Conservation (phyloP, 1,140 invertebrate species). For the Psilanteris sp. region DNA sequence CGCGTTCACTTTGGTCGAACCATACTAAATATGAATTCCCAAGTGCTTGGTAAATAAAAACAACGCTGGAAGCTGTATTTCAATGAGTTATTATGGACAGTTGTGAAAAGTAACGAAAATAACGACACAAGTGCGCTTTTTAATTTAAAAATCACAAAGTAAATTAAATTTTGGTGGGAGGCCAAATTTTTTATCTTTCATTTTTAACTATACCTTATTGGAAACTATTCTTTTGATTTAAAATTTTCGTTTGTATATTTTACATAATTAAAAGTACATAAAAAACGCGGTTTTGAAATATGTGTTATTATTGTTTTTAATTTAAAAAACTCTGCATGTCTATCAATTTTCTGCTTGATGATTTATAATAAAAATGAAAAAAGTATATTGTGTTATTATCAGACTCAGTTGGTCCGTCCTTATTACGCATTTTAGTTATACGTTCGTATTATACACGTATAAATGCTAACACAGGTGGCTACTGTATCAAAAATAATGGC, state of each 20-base stretch:
- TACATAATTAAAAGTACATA: too few relatives aligned
- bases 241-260: too few relatives aligned
- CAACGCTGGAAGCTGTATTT: slow-evolving; percentile 49
- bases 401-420: slow-evolving; percentile 15
- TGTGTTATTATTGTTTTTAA: too few relatives aligned
- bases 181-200: background rate
- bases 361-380: slow-evolving; percentile 9
- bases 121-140: slow-evolving; percentile 37
- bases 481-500: slow-evolving; percentile 72
- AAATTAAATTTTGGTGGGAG: slow-evolving; percentile 29
- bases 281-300: too few relatives aligned
- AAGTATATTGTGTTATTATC: slow-evolving; percentile 19
- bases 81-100: slow-evolving; percentile 60
- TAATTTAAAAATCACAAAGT: slow-evolving; percentile 55
- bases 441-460: slow-evolving; percentile 19
- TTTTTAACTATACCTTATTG: too few relatives aligned
- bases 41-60: slow-evolving; percentile 63
- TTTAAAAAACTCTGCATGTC: too few relatives aligned
- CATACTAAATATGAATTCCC: slow-evolving; percentile 62
- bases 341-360: slow-evolving; percentile 7
- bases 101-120: slow-evolving; percentile 52
- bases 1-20: slow-evolving; percentile 44
- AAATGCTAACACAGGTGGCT: slow-evolving; percentile 52
- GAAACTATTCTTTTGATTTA: too few relatives aligned
- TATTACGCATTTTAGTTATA: slow-evolving; percentile 19